Base-by-base conservation (phyloP, 53 echinoderm and acorn worm species). In the Crossaster papposus region DNA sequence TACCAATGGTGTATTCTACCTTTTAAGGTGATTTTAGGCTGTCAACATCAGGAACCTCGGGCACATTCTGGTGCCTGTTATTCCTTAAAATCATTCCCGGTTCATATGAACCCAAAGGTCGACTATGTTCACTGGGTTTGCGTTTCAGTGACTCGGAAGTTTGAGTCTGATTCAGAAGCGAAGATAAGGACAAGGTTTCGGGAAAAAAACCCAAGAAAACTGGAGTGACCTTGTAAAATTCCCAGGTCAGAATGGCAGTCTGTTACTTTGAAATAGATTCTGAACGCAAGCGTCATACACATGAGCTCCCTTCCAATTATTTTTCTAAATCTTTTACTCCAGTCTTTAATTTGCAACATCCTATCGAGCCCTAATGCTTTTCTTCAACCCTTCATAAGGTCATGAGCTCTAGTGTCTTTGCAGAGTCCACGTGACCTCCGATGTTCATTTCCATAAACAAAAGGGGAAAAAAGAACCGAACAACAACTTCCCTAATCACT, bases 381-480 rank as follows among this genome's bases (percentile, higher is more conserved):
- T 44, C 9, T 44, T 38, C 2, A 24, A 12, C 24, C 44, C 11
- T 12, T 32, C 20, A 32, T 24, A 10, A 72, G 73, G 85, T 71
- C 73, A 33, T 30, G 73, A 85, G 15, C 85, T 72, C 54, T 51
- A 7, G 31, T 17, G 52, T 22, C 51, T 52, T 44, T 7, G 23
- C 20, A 50, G 51, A 78, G 78, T 24, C 32, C 32, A 73, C 72
- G 50, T 72, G 80, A 58, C 80, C 55, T 31, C 32, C 30, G 54
- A 34, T 1, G 36, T 36, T 58, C 58, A 31, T 33, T 62, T 34
- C 63, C 62, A 26, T 32, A 32, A 22, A 35, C 65, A 65, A 65
- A 65, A 81, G 63, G 12, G 28, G 3, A 30, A 55, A 30, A 30
- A 74, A 32, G 32, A 55, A 54, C 15, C 14, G 14, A 51, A 55